Conservation (phyloP, 2,888 invertebrate species). For the Nephrotoma appendiculata region DNA sequence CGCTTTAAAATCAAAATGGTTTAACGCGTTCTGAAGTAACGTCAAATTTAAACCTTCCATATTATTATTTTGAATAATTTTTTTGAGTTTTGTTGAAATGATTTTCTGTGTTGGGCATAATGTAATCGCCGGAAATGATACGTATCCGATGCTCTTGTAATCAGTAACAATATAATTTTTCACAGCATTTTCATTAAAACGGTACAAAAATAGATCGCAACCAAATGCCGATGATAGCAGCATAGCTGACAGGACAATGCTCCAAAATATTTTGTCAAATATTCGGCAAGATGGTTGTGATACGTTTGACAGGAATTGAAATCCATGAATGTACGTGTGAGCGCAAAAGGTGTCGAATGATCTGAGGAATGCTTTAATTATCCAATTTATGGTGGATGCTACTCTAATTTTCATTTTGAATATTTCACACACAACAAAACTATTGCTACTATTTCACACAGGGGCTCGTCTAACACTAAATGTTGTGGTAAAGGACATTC, state of each 20-base stretch:
- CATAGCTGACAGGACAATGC: neutral
- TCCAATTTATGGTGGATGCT: neutral
- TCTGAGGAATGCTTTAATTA: neutral
- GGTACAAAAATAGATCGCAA: neutral
- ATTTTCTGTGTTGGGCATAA: neutral
- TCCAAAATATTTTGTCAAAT: neutral
- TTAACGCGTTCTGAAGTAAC: neutral
- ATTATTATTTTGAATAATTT: neutral
- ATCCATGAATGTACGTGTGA: neutral
- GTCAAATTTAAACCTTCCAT: neutral
- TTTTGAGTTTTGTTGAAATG: neutral
- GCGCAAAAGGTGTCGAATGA: neutral
- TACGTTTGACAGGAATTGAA: neutral
- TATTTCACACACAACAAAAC: too few relatives aligned
- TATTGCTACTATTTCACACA: too few relatives aligned
- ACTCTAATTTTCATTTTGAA: neutral
- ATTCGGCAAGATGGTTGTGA: neutral
- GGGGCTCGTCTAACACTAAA: too few relatives aligned
- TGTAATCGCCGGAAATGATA: neutral
- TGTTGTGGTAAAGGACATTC: too few relatives aligned
- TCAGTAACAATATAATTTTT: neutral
- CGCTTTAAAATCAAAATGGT: neutral
- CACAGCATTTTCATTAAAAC: neutral
- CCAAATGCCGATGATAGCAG: neutral
- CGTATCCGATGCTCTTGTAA: neutral